Evolutionary conservation across 2,888 invertebrate genomes (phyloP).

Genomic region (Lydus trimaculatus): DNA sequence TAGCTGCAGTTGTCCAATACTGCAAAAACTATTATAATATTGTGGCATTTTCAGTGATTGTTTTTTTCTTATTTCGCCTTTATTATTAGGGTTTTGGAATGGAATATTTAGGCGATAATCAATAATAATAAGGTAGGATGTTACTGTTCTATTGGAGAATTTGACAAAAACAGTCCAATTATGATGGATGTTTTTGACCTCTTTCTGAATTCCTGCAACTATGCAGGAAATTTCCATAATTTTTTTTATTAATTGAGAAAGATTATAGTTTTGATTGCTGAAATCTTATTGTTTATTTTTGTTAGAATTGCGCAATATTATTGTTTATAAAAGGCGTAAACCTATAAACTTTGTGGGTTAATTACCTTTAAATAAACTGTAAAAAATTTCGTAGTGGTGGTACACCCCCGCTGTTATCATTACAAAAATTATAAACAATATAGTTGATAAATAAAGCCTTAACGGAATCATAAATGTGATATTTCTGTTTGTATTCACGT

Average conservation of each 20-base stretch:
- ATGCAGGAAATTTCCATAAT: neutral
- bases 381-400: too few relatives aligned
- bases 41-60: conserved; percentile 30
- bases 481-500: too few relatives aligned
- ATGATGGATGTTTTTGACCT: neutral
- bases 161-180: neutral
- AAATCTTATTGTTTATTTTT: too few relatives aligned
- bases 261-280: too few relatives aligned
- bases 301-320: neutral
- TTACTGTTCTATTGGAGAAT: neutral
- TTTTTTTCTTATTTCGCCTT: neutral
- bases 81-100: too few relatives aligned
- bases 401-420: too few relatives aligned
- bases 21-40: conserved; percentile 33
- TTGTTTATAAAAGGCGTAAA: neutral
- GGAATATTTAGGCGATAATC: neutral
- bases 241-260: too few relatives aligned
- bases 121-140: neutral
- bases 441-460: too few relatives aligned
- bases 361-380: too few relatives aligned
- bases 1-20: conserved; percentile 45
- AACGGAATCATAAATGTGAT: too few relatives aligned
- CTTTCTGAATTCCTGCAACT: neutral
- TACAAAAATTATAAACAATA: too few relatives aligned
- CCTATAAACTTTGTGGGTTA: too few relatives aligned